These are phyloP conservation scores for Gastrophryne carolinensis DNA, from an alignment of 2,797 vertebrate genomes.

Conservation along the genomic window DNA sequence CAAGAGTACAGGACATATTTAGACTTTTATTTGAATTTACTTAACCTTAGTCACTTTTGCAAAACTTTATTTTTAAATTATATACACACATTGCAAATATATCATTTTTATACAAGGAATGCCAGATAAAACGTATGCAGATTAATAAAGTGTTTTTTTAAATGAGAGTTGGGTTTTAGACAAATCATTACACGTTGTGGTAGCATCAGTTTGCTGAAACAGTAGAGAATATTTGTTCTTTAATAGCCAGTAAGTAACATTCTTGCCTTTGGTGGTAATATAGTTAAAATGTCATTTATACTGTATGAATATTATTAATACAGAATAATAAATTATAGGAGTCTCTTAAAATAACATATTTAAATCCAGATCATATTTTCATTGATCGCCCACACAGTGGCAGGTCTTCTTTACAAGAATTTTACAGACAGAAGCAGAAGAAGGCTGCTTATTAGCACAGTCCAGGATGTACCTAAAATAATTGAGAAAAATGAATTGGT, in stretches of 20 bases:
- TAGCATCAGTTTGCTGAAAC: neutral
- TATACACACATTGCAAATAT: constrained; percentile 1
- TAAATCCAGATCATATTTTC: neutral
- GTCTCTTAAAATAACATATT: neutral
- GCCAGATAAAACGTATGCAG: neutral
- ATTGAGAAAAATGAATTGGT: neutral
- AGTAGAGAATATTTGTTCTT: neutral
- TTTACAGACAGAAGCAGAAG: neutral
- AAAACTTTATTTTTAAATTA: neutral
- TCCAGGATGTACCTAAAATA: constrained; percentile 9
- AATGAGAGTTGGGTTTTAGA: neutral
- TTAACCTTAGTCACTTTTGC: neutral
- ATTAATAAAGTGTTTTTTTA: neutral
- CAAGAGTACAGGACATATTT: too few species aligned
- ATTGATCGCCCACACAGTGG: neutral
- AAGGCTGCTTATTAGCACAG: neutral
- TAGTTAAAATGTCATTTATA: neutral
- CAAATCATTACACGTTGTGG: neutral
- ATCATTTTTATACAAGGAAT: constrained; percentile 14
- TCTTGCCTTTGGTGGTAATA: neutral
- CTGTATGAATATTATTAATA: neutral
- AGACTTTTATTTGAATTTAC: too few species aligned
- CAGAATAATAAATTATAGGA: constrained; percentile 21
- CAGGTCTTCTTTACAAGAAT: neutral
- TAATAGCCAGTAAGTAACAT: neutral